Evolutionary conservation across 2,113 vertebrate genomes (phyloP).

Genomic region (Austrofundulus limnaeus): DNA sequence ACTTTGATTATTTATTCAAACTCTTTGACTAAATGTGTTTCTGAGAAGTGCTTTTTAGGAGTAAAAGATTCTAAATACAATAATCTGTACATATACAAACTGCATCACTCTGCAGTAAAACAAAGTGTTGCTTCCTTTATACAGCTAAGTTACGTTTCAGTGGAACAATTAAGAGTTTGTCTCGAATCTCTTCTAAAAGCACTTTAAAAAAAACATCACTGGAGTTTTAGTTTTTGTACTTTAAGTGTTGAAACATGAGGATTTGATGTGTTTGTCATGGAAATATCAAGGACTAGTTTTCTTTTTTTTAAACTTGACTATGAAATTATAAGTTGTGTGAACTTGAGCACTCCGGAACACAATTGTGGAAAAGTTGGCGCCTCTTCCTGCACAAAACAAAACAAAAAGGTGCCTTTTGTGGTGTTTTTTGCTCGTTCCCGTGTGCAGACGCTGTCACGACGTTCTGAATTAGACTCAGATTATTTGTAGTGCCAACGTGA

Average conservation of each 20-base stretch:
- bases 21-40: not conserved
- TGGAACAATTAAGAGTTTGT: too few species aligned
- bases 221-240: too few species aligned
- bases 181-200: too few species aligned
- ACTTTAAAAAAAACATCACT: too few species aligned
- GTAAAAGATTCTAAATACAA: not conserved
- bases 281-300: conserved; percentile 4
- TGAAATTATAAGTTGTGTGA: too few species aligned
- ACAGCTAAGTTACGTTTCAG: too few species aligned
- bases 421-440: too few species aligned
- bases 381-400: too few species aligned
- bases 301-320: not conserved
- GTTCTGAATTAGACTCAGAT: conserved; percentile 1
- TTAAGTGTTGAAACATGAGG: not conserved
- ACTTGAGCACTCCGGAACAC: not conserved
- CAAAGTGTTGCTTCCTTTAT: too few species aligned
- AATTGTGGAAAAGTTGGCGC: not conserved
- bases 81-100: too few species aligned
- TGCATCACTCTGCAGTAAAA: not conserved
- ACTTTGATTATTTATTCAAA: not conserved
- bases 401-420: conserved; percentile 45
- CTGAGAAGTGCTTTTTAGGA: conserved; percentile 1
- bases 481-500: conserved; percentile 29
- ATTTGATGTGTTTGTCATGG: not conserved
- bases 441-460: not conserved